phyloP scores from a whole-genome alignment of 1,140 invertebrate species.

The Heliconius hermathena region DNA sequence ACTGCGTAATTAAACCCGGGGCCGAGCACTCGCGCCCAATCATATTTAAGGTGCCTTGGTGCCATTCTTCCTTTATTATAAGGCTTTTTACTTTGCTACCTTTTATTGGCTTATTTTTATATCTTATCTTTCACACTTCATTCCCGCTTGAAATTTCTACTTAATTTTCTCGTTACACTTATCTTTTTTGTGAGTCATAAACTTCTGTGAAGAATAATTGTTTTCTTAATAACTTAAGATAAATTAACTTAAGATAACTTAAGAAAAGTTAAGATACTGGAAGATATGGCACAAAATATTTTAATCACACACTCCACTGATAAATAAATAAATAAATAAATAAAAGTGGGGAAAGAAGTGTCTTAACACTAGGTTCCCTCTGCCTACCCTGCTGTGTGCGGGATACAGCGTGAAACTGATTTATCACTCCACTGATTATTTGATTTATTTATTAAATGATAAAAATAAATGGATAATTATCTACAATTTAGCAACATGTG shows the following conservation, averaged over 20 bases:
- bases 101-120: conserved; percentile 45
- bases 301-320: no score
- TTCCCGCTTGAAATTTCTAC: conserved; percentile 1
- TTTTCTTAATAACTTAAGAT: not conserved
- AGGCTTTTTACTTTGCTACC: conserved; percentile 39
- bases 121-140: conserved; percentile 29
- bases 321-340: no score
- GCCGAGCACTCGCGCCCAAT: conserved; percentile 44
- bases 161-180: not conserved
- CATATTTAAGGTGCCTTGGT: conserved; percentile 50
- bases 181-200: not conserved
- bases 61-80: conserved; percentile 54
- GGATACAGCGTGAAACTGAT: no score
- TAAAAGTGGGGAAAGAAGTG: no score
- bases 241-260: not conserved
- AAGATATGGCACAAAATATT: no score
- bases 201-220: not conserved
- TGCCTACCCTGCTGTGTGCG: no score
- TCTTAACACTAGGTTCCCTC: no score
- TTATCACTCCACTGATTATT: no score
- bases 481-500: not conserved
- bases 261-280: not conserved
- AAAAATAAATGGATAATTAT: no score
- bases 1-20: conserved; percentile 40
- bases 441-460: no score